A percentile compares a stretch with the other conserved stretches of the same genome.
phyloP scores from a whole-genome alignment of 2,797 vertebrate species.

The Tarsius wallacei region DNA sequence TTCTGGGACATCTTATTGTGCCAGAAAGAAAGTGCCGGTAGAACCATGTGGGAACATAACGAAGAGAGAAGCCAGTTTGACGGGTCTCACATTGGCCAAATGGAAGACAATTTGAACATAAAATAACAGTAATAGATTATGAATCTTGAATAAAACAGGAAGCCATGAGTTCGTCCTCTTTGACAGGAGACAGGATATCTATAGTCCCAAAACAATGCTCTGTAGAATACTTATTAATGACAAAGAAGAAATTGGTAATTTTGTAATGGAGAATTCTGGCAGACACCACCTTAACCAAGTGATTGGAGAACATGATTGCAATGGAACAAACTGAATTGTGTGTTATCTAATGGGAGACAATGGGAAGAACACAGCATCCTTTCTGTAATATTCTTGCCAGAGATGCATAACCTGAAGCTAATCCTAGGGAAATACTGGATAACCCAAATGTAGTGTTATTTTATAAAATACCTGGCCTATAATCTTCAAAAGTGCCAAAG shows the following conservation, averaged over 20 bases:
- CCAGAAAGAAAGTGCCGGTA: neutral
- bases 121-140: neutral
- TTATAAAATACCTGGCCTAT: neutral
- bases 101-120: neutral
- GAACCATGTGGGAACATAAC: neutral
- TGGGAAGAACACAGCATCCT: neutral
- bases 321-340: neutral
- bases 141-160: neutral
- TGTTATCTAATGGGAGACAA: neutral
- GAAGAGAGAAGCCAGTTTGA: neutral
- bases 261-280: neutral
- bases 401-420: neutral
- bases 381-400: neutral
- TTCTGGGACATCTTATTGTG: neutral
- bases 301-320: neutral
- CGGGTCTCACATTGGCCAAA: neutral
- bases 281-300: neutral
- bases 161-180: neutral
- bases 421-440: neutral
- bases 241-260: neutral
- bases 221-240: neutral
- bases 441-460: neutral
- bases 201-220: neutral
- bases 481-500: neutral
- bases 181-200: neutral